Evolutionary conservation across 1,140 invertebrate genomes (phyloP), one percentile per base, ranked within the genome.

Genomic region (Maconellicoccus hirsutus): DNA sequence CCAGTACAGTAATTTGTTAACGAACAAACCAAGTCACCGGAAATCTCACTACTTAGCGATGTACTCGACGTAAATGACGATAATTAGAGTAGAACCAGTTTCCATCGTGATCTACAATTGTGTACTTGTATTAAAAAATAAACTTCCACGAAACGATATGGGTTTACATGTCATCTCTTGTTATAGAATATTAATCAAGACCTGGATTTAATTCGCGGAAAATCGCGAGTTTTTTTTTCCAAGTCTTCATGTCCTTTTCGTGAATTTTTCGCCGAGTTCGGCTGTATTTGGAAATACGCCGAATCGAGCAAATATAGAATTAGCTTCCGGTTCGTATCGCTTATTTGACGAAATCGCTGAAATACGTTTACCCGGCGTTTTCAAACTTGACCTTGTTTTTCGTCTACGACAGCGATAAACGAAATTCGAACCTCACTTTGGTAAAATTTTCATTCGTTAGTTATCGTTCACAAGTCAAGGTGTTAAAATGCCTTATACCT

Each of bases 41-140:
- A 52, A 52, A 52, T 52, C 12, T 52, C n/a, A 19, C 6, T 12
- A 33, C 3, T 12, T 33, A 33, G 29, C 12, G 29, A 6, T 33
- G 29, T 33, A 33, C 29, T 33, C 12, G 29, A 33, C 29, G 12
- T 52, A 3, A 52, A 52, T 52, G 42, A 52, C 42, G 12, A 52
- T 52, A 52, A 52, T 52, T 52, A 52, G 42, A 52, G 42, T 52
- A 52, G 42, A 19, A 52, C 42, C n/a, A 52, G 42, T 52, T 52
- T 52, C 10, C 42, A 52, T 6, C 29, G 12, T 33, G 29, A 33
- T 33, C 29, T 33, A 33, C 29, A 6, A 33, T 33, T 33, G 29
- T 33, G 3, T 12, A 12, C 29, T 33, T 33, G 29, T 33, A 33
- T 33, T 33, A 33, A 33, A 33, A 12, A 3, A 6, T 12, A 6